Evolutionary conservation across 2,113 vertebrate genomes (phyloP).

Genomic region (Poecile atricapillus): DNA sequence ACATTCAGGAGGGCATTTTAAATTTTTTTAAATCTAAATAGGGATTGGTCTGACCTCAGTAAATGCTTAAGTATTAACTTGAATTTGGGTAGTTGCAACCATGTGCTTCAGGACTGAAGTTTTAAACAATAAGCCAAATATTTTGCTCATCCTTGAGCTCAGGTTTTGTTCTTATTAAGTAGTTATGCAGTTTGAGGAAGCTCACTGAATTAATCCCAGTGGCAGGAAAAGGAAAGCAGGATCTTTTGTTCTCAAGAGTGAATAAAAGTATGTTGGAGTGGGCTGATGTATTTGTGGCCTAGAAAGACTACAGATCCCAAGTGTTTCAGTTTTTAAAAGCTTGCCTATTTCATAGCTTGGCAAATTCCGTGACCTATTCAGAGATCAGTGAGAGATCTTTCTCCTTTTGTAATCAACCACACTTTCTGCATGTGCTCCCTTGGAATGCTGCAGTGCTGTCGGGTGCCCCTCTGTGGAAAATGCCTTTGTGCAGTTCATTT

Average conservation of each 20-base stretch:
- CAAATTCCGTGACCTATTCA: neutral
- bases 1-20: neutral
- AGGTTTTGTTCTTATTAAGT: neutral
- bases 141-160: neutral
- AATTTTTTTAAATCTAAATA: neutral
- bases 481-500: neutral
- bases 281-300: neutral
- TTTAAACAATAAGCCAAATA: neutral
- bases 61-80: neutral
- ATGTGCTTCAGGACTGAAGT: neutral
- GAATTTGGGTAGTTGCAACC: neutral
- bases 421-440: neutral
- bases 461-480: neutral
- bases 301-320: neutral
- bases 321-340: neutral
- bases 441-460: neutral
- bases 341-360: neutral
- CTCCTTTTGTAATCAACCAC: neutral
- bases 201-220: neutral
- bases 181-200: neutral
- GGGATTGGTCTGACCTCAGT: neutral
- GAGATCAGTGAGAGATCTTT: neutral
- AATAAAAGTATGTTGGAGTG: neutral
- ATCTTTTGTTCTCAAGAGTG: neutral
- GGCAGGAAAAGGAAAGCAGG: neutral